A percentile compares a stretch with the other conserved stretches of the same genome.
Conservation (phyloP, 1,140 invertebrate species). For the Halesus radiatus region DNA sequence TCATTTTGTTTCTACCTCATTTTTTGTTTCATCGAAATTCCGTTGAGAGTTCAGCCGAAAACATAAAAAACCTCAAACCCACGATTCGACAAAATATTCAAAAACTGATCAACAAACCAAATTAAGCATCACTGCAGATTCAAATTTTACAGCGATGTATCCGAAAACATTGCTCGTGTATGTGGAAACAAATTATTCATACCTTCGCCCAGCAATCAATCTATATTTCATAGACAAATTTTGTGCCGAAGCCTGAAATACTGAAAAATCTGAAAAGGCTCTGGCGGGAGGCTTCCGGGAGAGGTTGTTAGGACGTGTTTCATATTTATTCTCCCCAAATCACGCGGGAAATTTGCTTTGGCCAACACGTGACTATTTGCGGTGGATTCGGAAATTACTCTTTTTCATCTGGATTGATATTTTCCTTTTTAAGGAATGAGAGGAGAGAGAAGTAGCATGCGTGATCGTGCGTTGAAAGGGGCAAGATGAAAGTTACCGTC, state of each 20-base stretch:
- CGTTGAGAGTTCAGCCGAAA: too few relatives aligned
- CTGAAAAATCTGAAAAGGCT: conserved; percentile 24
- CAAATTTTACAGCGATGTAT: neutral
- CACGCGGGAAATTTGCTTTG: conserved; percentile 42
- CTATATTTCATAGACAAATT: conserved; percentile 30
- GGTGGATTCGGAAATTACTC: conserved; percentile 32
- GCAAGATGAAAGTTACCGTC: conserved; percentile 5
- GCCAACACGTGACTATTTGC: conserved; percentile 43
- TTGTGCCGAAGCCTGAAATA: neutral
- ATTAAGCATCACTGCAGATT: too few relatives aligned
- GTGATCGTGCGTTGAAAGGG: neutral
- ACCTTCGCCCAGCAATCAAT: conserved; percentile 20
- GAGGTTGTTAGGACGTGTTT: conserved; percentile 40
- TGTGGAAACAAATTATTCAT: conserved; percentile 27
- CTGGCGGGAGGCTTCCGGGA: neutral
- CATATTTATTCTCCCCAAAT: conserved; percentile 46
- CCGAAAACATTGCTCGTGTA: conserved; percentile 2
- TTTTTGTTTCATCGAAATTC: too few relatives aligned
- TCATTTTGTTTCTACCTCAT: too few relatives aligned
- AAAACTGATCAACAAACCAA: too few relatives aligned
- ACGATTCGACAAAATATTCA: too few relatives aligned
- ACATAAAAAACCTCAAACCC: too few relatives aligned
- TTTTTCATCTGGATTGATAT: conserved; percentile 35
- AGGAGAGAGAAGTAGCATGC: neutral
- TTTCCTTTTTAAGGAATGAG: conserved; percentile 15